phyloP scores from a whole-genome alignment of 2,888 invertebrate species.

The Pharmacophagus antenor region DNA sequence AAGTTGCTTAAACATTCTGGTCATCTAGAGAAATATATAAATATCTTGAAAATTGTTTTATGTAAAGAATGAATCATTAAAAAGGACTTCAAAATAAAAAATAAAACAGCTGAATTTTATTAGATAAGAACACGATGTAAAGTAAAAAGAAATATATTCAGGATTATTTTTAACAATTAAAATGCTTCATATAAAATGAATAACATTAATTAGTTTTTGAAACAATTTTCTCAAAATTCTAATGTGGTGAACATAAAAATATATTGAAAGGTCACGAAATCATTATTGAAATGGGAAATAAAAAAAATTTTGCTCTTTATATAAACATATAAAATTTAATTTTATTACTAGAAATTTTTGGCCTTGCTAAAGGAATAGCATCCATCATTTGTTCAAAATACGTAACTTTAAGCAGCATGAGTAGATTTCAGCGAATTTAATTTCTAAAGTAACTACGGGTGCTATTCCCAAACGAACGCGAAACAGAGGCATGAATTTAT shows the following conservation, averaged over 20 bases:
- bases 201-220: not conserved
- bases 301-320: too few species aligned
- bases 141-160: too few species aligned
- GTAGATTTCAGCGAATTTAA: slow-evolving; percentile 23
- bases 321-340: too few species aligned
- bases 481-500: slow-evolving; percentile 20
- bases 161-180: not conserved
- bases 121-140: not conserved
- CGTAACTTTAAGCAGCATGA: slow-evolving; percentile 10
- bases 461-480: slow-evolving; percentile 9
- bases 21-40: not conserved
- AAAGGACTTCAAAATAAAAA: too few species aligned
- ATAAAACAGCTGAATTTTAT: too few species aligned
- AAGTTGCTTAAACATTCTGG: slow-evolving; percentile 8
- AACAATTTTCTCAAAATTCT: too few species aligned
- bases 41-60: too few species aligned
- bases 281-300: too few species aligned
- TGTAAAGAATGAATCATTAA: too few species aligned
- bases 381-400: not conserved
- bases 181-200: not conserved
- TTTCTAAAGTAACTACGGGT: slow-evolving; percentile 20
- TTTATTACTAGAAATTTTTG: not conserved
- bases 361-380: not conserved
- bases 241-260: too few species aligned
- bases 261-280: too few species aligned